phyloP scores from a whole-genome alignment of 1,140 invertebrate genomes.

The Drosophila baimaii region DNA sequence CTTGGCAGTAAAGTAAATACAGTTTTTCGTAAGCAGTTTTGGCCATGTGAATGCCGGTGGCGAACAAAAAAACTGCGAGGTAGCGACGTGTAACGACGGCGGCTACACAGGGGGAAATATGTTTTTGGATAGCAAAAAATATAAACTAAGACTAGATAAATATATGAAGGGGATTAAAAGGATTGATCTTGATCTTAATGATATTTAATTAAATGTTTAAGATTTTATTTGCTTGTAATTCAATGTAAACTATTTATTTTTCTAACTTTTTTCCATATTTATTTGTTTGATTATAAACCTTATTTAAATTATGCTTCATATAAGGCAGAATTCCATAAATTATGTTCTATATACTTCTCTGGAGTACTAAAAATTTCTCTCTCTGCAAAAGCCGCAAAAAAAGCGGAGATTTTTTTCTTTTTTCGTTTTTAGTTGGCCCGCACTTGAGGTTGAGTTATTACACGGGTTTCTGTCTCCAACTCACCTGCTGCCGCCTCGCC shows the following conservation, averaged over 20 bases:
- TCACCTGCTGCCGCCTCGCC: constrained; percentile 36
- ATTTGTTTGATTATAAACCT: too few relatives aligned
- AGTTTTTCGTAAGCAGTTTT: constrained; percentile 55
- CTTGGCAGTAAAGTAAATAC: constrained; percentile 36
- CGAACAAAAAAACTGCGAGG: constrained; percentile 34
- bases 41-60: constrained; percentile 54
- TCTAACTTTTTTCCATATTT: too few relatives aligned
- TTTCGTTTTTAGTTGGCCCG: constrained; percentile 61
- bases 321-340: too few relatives aligned
- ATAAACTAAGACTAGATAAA: not conserved
- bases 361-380: not conserved
- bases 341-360: not conserved
- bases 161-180: not conserved
- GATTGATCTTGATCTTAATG: too few relatives aligned
- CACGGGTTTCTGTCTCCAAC: constrained; percentile 61
- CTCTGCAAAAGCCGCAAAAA: constrained; percentile 42
- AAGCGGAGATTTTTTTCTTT: constrained; percentile 29
- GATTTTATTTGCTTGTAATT: too few relatives aligned
- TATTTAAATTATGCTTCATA: not conserved
- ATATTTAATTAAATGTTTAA: too few relatives aligned
- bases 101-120: constrained; percentile 20
- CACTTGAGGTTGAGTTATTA: constrained; percentile 75
- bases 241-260: too few relatives aligned
- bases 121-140: not conserved
- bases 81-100: constrained; percentile 42